Evolutionary conservation across 2,113 vertebrate species (phyloP), one percentile per base, ranked within the genome.

Genomic region (Phainopepla nitens): DNA sequence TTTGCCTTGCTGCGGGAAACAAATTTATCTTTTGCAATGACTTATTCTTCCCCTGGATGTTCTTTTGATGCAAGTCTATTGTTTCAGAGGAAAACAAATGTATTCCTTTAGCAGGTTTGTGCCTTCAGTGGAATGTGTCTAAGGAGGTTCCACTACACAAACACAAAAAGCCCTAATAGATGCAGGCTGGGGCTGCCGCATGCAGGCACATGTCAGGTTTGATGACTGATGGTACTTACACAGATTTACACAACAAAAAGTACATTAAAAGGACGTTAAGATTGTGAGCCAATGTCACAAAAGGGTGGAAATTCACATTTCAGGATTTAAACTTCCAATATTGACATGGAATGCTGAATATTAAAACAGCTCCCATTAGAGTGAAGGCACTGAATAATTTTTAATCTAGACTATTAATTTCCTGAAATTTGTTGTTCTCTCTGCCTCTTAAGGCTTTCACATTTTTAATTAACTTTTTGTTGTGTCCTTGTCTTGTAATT

Each of bases 171-270:
- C 97, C 95, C 93, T 98, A 98, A 98, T 97, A 97, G 96, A 98
- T 98, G 97, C 98, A 97, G 96, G 96, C 97, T 97, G 96, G 97
- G 96, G 94, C 97, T 97, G 87, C 97, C 71, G 81, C 95, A 77
- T 61, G 65, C 95, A 83, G 92, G 97, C 94, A 98, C 97, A 97
- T 97, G 98, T 98, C 98, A 98, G 41, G 9, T 94, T 96, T 98
- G 98, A 98, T 57, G 97, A 97, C 96, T 97, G 97, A 98, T 97
- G 97, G 97, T 97, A 98, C 97, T 98, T 98, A 98, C 97, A 98
- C 97, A 98, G 97, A 98, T 98, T 98, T 98, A 98, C 98, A 98
- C 98, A 98, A 98, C 97, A 98, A 98, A 98, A 98, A 98, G 97
- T 98, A 98, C 97, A 97, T 98, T 97, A 98, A 97, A 97, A 94